A percentile compares a stretch with the other conserved stretches of the same genome.
phyloP scores from a whole-genome alignment of 1,140 invertebrate genomes.

The Drosophila lini region DNA sequence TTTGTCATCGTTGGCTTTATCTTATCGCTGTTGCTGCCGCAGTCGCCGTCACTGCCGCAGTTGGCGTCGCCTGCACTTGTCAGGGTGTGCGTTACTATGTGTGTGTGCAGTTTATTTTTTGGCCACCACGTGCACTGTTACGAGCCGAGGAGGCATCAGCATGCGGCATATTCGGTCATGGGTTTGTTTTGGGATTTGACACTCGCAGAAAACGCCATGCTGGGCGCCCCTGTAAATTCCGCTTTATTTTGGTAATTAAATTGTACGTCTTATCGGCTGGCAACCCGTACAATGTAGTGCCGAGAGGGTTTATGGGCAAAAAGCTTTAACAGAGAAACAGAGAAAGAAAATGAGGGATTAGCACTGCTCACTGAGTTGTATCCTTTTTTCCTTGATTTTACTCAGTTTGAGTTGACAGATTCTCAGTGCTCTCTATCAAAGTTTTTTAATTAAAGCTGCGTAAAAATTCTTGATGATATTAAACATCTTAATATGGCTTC shows the following conservation, averaged over 20 bases:
- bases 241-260: conserved; percentile 44
- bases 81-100: conserved; percentile 27
- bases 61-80: conserved; percentile 30
- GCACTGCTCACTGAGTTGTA: background rate
- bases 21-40: conserved; percentile 64
- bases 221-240: conserved; percentile 45
- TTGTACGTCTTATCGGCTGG: conserved; percentile 26
- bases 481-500: background rate
- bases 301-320: background rate
- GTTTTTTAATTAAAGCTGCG: no score
- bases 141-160: conserved; percentile 56
- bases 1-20: conserved; percentile 76
- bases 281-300: conserved; percentile 7
- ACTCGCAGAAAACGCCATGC: conserved; percentile 70
- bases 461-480: no score
- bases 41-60: conserved; percentile 36
- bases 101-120: conserved; percentile 63
- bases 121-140: conserved; percentile 74
- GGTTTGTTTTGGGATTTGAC: conserved; percentile 73
- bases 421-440: background rate
- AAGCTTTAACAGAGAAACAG: background rate
- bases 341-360: conserved; percentile 12
- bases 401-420: background rate
- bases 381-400: background rate
- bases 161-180: conserved; percentile 77